Evolutionary conservation across 2,113 vertebrate genomes (phyloP).

Genomic region (Conger conger): DNA sequence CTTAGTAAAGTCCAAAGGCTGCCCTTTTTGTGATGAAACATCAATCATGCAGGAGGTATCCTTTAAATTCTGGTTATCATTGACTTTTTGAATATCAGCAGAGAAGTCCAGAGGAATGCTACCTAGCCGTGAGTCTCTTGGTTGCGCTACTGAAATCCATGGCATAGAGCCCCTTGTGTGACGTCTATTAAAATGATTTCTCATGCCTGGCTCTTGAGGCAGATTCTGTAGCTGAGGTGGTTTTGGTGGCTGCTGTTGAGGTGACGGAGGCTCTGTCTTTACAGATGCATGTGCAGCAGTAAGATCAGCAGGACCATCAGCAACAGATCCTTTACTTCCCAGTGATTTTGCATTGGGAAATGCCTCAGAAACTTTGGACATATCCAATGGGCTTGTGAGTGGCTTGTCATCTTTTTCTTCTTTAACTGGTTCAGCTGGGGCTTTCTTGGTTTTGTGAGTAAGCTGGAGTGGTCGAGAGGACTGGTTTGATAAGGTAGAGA

Average conservation of each 20-base stretch:
- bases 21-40: slow-evolving; percentile 33
- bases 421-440: not conserved
- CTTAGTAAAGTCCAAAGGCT: slow-evolving; percentile 22
- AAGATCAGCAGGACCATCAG: not conserved
- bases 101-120: slow-evolving; percentile 27
- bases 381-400: not conserved
- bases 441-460: not conserved
- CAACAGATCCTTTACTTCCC: slow-evolving; percentile 36
- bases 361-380: not conserved
- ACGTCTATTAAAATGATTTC: not conserved
- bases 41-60: not conserved
- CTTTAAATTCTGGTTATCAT: slow-evolving; percentile 17
- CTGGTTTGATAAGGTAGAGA: not conserved
- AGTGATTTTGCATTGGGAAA: slow-evolving; percentile 37
- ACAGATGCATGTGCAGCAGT: slow-evolving; percentile 65
- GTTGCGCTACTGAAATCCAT: not conserved
- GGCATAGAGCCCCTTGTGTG: not conserved
- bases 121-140: slow-evolving; percentile 13
- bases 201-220: not conserved
- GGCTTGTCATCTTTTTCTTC: not conserved
- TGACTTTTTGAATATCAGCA: slow-evolving; percentile 16
- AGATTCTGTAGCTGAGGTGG: slow-evolving; percentile 43
- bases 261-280: slow-evolving; percentile 55
- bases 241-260: slow-evolving; percentile 44
- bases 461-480: not conserved